Evolutionary conservation across 2,888 invertebrate genomes (phyloP).

Genomic region (Polyommatus iphigenia): DNA sequence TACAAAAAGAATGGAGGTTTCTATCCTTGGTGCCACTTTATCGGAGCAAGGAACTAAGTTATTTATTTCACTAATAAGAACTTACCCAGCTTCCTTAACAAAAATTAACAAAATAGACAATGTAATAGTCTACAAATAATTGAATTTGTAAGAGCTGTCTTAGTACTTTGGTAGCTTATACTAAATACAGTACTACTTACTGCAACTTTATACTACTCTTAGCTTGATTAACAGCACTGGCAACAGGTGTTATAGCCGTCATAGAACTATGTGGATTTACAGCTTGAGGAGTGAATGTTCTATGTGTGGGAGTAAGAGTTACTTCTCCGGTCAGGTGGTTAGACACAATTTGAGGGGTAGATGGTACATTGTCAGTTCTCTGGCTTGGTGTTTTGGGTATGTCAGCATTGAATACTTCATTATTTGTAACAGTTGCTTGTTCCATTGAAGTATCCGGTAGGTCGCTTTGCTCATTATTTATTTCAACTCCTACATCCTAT

Average conservation of each 20-base stretch:
- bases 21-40: too few relatives aligned
- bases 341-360: conserved; percentile 37
- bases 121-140: too few relatives aligned
- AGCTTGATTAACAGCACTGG: conserved; percentile 78
- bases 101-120: too few relatives aligned
- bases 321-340: conserved; percentile 55
- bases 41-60: too few relatives aligned
- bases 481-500: background rate
- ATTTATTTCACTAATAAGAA: too few relatives aligned
- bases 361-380: conserved; percentile 34
- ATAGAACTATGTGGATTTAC: conserved; percentile 80
- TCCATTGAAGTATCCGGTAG: background rate
- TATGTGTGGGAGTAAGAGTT: conserved; percentile 66
- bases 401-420: background rate
- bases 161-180: background rate
- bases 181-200: conserved; percentile 60
- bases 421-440: background rate
- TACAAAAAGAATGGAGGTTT: background rate
- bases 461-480: background rate
- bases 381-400: background rate
- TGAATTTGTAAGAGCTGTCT: too few relatives aligned
- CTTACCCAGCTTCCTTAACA: too few relatives aligned
- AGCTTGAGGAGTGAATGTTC: conserved; percentile 61
- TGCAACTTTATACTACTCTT: conserved; percentile 82
- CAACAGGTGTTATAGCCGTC: conserved; percentile 73